These are phyloP conservation scores for Lophochroa leadbeateri DNA, from an alignment of 2,113 vertebrate species.

Conservation along the genomic window DNA sequence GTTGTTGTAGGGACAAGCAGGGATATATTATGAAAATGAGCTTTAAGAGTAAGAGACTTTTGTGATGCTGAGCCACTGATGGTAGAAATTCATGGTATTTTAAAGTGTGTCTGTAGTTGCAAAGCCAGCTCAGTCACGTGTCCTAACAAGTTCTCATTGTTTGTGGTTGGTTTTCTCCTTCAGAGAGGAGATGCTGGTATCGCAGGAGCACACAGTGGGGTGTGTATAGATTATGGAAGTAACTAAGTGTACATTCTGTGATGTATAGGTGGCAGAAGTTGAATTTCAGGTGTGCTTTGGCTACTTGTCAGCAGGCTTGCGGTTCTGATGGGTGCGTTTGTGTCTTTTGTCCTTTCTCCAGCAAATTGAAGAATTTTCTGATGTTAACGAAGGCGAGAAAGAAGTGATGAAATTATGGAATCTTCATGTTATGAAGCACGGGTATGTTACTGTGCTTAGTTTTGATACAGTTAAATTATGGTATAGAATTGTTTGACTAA, in stretches of 20 bases:
- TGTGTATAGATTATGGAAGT: neutral
- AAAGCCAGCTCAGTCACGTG: neutral
- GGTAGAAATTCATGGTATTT: neutral
- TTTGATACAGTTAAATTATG: neutral
- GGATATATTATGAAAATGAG: accelerated
- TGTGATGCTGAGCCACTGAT: neutral
- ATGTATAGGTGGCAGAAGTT: neutral
- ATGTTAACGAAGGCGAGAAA: conserved; percentile 98
- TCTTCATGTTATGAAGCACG: conserved; percentile 97
- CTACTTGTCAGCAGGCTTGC: neutral
- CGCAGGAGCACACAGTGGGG: neutral
- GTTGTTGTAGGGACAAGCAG: neutral
- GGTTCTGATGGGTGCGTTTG: neutral
- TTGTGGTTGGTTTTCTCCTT: neutral
- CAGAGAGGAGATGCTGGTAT: neutral
- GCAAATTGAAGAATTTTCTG: conserved; percentile 99
- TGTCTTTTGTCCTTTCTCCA: conserved; percentile 50
- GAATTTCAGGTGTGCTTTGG: neutral
- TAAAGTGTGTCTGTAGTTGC: neutral
- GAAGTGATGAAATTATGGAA: conserved; percentile 99
- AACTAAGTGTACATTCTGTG: neutral
- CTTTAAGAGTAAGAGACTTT: neutral
- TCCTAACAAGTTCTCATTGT: neutral
- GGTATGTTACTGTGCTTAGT: conserved; percentile 74
- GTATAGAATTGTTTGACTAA: neutral